These are phyloP conservation scores for Pyrgus malvae DNA, from an alignment of 2,888 invertebrate species.

Conservation along the genomic window DNA sequence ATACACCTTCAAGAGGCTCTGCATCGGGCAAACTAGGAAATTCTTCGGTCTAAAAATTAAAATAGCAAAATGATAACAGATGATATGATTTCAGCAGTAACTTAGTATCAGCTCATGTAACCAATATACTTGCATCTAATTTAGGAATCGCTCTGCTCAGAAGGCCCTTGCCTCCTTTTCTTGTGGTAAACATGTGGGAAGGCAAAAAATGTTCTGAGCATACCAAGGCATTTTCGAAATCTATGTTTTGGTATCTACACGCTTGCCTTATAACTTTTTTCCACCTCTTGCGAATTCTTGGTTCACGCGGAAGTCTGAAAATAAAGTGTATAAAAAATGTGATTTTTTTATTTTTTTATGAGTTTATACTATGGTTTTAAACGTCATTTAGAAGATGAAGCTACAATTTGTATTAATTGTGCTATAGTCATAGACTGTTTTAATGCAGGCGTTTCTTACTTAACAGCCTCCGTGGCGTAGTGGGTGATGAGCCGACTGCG, in stretches of 20 bases:
- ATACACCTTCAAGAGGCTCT: background rate
- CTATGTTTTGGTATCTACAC: background rate
- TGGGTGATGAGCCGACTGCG: too few relatives aligned
- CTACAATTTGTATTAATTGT: too few relatives aligned
- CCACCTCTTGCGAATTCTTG: background rate
- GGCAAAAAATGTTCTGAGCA: constrained; percentile 1
- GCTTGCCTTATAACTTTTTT: background rate
- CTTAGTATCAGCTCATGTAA: background rate
- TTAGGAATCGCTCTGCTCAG: background rate
- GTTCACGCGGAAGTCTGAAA: constrained; percentile 1
- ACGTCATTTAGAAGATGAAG: too few relatives aligned
- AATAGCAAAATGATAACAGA: background rate
- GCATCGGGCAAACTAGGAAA: background rate
- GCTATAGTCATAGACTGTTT: too few relatives aligned
- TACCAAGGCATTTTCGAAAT: background rate
- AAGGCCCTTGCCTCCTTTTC: background rate
- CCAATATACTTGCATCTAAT: background rate
- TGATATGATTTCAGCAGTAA: background rate
- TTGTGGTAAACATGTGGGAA: background rate
- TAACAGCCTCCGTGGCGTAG: too few relatives aligned
- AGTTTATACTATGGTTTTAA: too few relatives aligned
- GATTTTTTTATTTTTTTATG: too few relatives aligned
- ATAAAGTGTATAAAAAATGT: too few relatives aligned
- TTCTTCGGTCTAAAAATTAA: background rate
- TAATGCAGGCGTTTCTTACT: too few relatives aligned